Evolutionary conservation across 2,888 invertebrate genomes (phyloP).

Genomic region (Catotricha subobsoleta): DNA sequence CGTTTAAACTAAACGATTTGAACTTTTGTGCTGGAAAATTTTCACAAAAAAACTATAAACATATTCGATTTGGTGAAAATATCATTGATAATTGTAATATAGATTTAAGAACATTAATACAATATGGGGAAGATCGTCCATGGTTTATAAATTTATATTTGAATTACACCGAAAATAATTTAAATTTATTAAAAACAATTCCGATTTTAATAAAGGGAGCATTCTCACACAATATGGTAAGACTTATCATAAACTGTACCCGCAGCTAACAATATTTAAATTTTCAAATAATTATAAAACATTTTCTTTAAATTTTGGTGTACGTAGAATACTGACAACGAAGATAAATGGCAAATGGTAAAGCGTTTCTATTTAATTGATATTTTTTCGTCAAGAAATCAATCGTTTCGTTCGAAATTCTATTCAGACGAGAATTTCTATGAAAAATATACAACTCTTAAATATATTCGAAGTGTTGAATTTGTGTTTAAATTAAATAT

Average conservation of each 20-base stretch:
- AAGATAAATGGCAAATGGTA: constrained; percentile 43
- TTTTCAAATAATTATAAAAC: constrained; percentile 5
- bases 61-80: constrained; percentile 11
- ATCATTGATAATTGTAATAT: constrained; percentile 17
- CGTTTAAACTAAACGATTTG: constrained; percentile 7
- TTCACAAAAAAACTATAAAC: not conserved
- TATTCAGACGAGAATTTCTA: constrained; percentile 20
- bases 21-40: constrained; percentile 7
- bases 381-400: constrained; percentile 28
- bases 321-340: constrained; percentile 16
- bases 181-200: constrained; percentile 18
- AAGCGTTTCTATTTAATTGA: constrained; percentile 52
- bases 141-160: constrained; percentile 22
- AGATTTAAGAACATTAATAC: constrained; percentile 5
- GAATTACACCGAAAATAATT: constrained; percentile 19
- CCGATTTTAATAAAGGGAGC: constrained; percentile 24
- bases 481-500: constrained; percentile 16
- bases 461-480: constrained; percentile 20
- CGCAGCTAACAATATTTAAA: not conserved
- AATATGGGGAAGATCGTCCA: constrained; percentile 13
- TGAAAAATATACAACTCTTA: constrained; percentile 19
- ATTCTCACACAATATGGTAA: constrained; percentile 21
- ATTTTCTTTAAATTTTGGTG: constrained; percentile 20
- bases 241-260: too few species aligned
- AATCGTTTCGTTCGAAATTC: constrained; percentile 20